Evolutionary conservation across 2,797 vertebrate species (phyloP).

Genomic region (Myioborus miniatus): DNA sequence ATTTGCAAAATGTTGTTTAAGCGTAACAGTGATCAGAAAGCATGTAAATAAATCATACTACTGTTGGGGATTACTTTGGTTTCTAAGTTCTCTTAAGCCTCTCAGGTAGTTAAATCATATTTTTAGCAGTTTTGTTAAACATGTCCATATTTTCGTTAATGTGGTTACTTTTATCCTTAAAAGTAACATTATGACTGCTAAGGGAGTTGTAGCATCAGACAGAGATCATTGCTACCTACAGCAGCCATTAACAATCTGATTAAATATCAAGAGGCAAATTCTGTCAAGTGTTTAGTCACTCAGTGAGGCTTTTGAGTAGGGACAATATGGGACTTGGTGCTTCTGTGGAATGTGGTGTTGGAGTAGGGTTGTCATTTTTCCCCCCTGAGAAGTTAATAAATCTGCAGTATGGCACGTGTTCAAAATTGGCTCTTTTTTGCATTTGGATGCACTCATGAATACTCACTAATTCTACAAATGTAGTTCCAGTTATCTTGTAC

Average conservation of each 20-base stretch:
- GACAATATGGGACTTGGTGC: neutral
- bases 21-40: neutral
- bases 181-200: neutral
- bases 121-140: neutral
- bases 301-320: neutral
- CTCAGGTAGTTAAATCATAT: neutral
- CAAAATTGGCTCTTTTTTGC: neutral
- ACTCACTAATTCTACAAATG: neutral
- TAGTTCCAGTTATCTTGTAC: neutral
- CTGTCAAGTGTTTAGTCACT: neutral
- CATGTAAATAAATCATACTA: neutral
- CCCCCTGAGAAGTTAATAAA: rapidly evolving
- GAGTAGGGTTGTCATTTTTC: neutral
- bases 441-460: neutral
- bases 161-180: neutral
- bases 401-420: rapidly evolving
- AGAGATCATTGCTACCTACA: neutral
- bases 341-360: neutral
- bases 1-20: neutral
- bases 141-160: neutral
- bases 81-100: neutral
- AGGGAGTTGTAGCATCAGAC: neutral
- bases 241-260: neutral
- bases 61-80: neutral
- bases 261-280: neutral